Evolutionary conservation across 2,113 vertebrate species (phyloP).

Genomic region (Chinchilla lanigera): DNA sequence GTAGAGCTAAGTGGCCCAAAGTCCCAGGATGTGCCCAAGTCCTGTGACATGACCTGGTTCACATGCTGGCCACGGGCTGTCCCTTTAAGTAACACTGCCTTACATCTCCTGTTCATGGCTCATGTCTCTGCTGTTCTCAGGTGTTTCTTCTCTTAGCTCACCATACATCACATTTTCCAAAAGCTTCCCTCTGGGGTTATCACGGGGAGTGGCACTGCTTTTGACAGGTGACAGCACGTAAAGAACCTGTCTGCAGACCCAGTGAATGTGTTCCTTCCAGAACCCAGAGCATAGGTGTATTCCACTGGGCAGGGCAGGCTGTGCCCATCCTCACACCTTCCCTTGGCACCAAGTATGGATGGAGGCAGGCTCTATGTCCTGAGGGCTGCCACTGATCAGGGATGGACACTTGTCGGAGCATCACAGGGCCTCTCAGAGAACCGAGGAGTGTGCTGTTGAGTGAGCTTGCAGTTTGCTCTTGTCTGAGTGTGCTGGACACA

Average conservation of each 20-base stretch:
- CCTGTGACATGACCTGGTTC: neutral
- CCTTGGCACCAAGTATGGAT: fast-evolving
- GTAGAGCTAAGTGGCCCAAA: neutral
- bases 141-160: neutral
- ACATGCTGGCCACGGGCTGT: neutral
- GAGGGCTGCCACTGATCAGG: fast-evolving
- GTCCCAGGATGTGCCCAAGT: neutral
- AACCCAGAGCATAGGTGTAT: neutral
- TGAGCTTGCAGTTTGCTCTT: fast-evolving
- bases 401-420: neutral
- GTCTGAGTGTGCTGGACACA: neutral
- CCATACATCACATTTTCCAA: neutral
- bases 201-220: neutral
- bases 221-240: fast-evolving
- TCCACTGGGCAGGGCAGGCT: neutral
- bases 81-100: neutral
- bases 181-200: neutral
- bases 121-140: fast-evolving
- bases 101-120: neutral
- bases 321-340: neutral
- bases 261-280: neutral
- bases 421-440: neutral
- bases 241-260: neutral
- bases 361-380: fast-evolving
- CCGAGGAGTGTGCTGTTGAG: neutral